A percentile compares a stretch with the other conserved stretches of the same genome.
phyloP scores from a whole-genome alignment of 2,797 vertebrate genomes.

The Brachyalestes nurse region DNA sequence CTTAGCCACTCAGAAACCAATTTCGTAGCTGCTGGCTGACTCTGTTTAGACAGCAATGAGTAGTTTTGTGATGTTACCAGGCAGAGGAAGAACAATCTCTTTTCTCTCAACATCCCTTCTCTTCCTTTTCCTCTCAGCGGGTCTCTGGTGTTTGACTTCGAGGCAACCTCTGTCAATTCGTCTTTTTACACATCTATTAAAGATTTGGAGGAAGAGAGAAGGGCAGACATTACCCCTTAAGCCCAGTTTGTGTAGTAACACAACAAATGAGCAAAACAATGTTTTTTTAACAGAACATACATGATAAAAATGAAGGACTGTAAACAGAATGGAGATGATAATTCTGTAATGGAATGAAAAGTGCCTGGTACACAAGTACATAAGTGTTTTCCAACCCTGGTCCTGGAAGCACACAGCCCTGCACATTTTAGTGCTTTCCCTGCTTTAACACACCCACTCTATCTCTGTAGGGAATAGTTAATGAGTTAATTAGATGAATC shows the following conservation, averaged over 20 bases:
- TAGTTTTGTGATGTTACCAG: background rate
- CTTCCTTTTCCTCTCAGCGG: background rate
- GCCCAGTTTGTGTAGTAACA: background rate
- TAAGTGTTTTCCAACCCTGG: too few relatives aligned
- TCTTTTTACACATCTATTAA: slow-evolving; percentile 2
- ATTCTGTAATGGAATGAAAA: background rate
- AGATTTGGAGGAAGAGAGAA: background rate
- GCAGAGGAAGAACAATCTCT: slow-evolving; percentile 8
- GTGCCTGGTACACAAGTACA: background rate
- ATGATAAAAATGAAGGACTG: background rate
- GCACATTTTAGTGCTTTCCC: too few relatives aligned
- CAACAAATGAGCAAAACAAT: background rate
- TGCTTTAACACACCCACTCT: too few relatives aligned
- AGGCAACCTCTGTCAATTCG: slow-evolving; percentile 8
- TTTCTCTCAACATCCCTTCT: background rate
- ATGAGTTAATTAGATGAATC: too few relatives aligned
- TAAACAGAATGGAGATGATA: background rate
- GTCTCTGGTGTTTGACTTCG: slow-evolving; percentile 16
- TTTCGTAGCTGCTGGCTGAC: background rate
- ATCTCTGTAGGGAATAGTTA: too few relatives aligned
- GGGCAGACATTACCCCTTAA: background rate
- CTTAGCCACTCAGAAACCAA: background rate
- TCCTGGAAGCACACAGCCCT: too few relatives aligned
- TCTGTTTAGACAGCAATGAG: background rate
- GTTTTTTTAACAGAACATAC: background rate